Conservation (phyloP, 1,140 invertebrate species). For the Nixonia krombeini region DNA sequence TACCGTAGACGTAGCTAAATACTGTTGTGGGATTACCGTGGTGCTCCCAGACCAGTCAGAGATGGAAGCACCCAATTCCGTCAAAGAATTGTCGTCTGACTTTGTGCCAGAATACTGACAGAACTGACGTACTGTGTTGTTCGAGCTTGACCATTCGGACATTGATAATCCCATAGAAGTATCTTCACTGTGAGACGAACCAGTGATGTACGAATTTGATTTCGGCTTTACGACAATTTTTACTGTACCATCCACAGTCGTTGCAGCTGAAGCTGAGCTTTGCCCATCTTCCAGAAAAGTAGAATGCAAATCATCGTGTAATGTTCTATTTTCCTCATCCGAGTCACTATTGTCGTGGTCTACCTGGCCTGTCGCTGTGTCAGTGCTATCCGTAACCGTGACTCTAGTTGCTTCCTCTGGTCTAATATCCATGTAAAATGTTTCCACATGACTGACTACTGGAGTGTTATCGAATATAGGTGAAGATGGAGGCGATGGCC, state of each 20-base stretch:
- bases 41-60: slow-evolving; percentile 75
- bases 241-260: slow-evolving; percentile 84
- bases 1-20: slow-evolving; percentile 49
- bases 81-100: slow-evolving; percentile 73
- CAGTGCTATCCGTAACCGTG: slow-evolving; percentile 74
- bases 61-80: slow-evolving; percentile 73
- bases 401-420: slow-evolving; percentile 81
- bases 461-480: slow-evolving; percentile 75
- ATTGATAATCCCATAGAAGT: slow-evolving; percentile 86
- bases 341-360: slow-evolving; percentile 68
- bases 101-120: slow-evolving; percentile 76
- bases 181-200: slow-evolving; percentile 83
- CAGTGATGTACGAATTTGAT: slow-evolving; percentile 79
- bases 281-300: slow-evolving; percentile 65
- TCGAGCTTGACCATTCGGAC: slow-evolving; percentile 88
- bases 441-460: slow-evolving; percentile 85
- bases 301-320: slow-evolving; percentile 68
- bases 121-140: slow-evolving; percentile 83
- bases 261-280: slow-evolving; percentile 64
- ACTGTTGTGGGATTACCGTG: slow-evolving; percentile 66
- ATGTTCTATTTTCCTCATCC: slow-evolving; percentile 72
- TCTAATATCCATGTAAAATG: slow-evolving; percentile 84
- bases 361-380: slow-evolving; percentile 60
- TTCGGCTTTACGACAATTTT: slow-evolving; percentile 82
- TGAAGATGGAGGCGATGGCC: slow-evolving; percentile 84